Evolutionary conservation across 2,113 vertebrate species (phyloP).

Genomic region (Tachysurus vachellii): DNA sequence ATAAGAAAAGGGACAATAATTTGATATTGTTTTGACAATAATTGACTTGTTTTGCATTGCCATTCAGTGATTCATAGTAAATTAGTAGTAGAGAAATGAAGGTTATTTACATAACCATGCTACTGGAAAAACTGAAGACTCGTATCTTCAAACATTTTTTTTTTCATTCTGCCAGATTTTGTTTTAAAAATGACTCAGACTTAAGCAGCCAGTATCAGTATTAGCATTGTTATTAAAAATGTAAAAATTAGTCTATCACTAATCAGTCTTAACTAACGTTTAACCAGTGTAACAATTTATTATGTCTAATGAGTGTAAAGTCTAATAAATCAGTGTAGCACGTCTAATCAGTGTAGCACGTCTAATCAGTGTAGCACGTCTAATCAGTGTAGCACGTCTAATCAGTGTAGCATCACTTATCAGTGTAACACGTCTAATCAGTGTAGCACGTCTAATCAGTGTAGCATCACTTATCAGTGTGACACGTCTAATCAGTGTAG

Average conservation of each 20-base stretch:
- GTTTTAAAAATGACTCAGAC: not conserved
- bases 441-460: not conserved
- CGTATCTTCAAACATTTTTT: constrained; percentile 1
- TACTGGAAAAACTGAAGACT: constrained; percentile 17
- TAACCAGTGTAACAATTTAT: not conserved
- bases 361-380: too few species aligned
- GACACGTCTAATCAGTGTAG: not conserved
- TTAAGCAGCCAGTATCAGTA: not conserved
- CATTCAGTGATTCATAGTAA: not conserved
- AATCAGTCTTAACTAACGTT: too few species aligned
- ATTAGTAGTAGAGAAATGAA: not conserved
- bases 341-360: too few species aligned
- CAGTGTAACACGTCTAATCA: not conserved
- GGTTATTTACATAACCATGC: not conserved
- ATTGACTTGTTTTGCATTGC: too few species aligned
- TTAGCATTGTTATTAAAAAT: not conserved
- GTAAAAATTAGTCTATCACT: too few species aligned
- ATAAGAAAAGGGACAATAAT: not conserved
- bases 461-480: not conserved
- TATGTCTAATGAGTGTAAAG: not conserved
- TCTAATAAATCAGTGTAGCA: too few species aligned
- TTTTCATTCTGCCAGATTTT: constrained; percentile 14
- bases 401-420: not conserved
- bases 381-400: too few species aligned
- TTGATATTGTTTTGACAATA: too few species aligned